Percentiles rank a stretch among this genome's conserved stretches.
These are phyloP conservation scores for Mesoclemmys tuberculata DNA, from an alignment of 2,113 vertebrate genomes.

Conservation along the genomic window DNA sequence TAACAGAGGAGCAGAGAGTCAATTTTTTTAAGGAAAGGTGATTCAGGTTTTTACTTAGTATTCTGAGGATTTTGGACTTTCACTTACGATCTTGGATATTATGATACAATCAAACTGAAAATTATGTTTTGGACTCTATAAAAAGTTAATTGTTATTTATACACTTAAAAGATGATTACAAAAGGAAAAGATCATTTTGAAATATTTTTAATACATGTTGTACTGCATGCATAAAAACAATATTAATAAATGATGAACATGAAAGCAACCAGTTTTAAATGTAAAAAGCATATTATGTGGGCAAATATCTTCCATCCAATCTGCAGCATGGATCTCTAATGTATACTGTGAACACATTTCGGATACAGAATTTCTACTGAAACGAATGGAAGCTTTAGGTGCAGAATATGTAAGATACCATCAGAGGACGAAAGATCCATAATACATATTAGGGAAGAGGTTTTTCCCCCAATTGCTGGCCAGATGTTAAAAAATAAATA, in stretches of 20 bases:
- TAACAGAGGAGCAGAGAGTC: background rate
- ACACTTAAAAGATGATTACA: background rate
- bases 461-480: background rate
- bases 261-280: background rate
- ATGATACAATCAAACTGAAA: slow-evolving; percentile 3
- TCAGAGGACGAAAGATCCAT: background rate
- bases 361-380: slow-evolving; percentile 21
- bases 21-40: background rate
- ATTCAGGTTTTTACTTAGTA: background rate
- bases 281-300: background rate
- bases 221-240: background rate
- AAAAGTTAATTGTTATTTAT: background rate
- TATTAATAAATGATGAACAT: no score
- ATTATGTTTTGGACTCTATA: slow-evolving; percentile 13
- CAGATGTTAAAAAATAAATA: background rate
- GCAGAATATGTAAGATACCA: background rate
- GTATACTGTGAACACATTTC: background rate
- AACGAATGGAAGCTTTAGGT: slow-evolving; percentile 17
- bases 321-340: background rate
- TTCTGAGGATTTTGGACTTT: background rate
- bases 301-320: background rate
- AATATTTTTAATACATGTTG: background rate
- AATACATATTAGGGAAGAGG: background rate
- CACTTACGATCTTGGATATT: background rate
- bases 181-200: background rate